phyloP scores from a whole-genome alignment of 2,888 invertebrate genomes.

The Lasius fuliginosus region DNA sequence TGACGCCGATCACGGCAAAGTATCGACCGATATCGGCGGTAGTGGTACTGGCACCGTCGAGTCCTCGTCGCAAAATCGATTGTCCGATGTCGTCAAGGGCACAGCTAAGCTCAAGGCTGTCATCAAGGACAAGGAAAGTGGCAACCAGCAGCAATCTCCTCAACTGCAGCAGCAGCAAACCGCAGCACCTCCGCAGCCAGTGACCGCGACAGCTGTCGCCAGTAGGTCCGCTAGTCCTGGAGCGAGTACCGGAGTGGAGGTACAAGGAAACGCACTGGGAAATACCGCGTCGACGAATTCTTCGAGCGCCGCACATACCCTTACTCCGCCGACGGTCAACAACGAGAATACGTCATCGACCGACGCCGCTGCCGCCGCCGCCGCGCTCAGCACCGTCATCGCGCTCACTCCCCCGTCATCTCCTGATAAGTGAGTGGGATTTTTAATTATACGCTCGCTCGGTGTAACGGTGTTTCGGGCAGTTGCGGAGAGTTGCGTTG shows the following conservation, averaged over 20 bases:
- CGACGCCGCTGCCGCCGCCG: slow-evolving; percentile 83
- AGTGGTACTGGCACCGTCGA: slow-evolving; percentile 69
- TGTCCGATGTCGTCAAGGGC: slow-evolving; percentile 93
- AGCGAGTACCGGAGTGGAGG: slow-evolving; percentile 67
- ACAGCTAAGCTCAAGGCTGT: slow-evolving; percentile 89
- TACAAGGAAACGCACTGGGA: slow-evolving; percentile 63
- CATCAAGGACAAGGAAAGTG: slow-evolving; percentile 83
- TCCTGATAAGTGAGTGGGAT: slow-evolving; percentile 88
- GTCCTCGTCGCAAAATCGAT: slow-evolving; percentile 88
- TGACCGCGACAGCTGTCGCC: slow-evolving; percentile 72
- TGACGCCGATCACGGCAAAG: slow-evolving; percentile 84
- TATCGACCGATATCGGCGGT: slow-evolving; percentile 76
- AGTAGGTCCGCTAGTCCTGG: slow-evolving; percentile 84
- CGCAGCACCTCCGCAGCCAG: neutral
- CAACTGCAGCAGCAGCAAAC: slow-evolving; percentile 74
- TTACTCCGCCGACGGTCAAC: slow-evolving; percentile 83
- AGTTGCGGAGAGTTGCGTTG: slow-evolving; percentile 53
- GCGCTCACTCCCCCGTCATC: slow-evolving; percentile 89
- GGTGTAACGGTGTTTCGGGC: slow-evolving; percentile 48
- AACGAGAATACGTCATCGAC: slow-evolving; percentile 80
- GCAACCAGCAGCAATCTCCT: slow-evolving; percentile 34
- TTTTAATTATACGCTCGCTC: slow-evolving; percentile 76
- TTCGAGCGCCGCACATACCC: slow-evolving; percentile 76
- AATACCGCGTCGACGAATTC: slow-evolving; percentile 72
- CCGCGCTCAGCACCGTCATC: slow-evolving; percentile 83